phyloP scores from a whole-genome alignment of 2,888 invertebrate genomes.

The Aricia artaxerxes region DNA sequence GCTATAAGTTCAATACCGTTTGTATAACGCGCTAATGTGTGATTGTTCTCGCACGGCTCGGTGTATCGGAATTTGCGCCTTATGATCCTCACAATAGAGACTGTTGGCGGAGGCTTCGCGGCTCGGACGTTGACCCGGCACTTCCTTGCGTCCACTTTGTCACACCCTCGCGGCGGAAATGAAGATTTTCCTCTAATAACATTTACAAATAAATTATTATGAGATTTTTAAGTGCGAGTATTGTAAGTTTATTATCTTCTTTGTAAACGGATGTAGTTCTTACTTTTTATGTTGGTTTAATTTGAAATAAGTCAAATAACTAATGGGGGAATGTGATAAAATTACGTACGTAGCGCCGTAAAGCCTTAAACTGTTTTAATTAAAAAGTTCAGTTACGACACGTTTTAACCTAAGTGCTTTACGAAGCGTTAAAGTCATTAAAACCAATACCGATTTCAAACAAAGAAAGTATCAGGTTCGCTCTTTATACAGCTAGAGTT shows the following conservation, averaged over 20 bases:
- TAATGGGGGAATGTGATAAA: background rate
- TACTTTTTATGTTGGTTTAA: background rate
- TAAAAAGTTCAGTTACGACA: constrained; percentile 3
- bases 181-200: constrained; percentile 25
- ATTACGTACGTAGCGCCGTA: background rate
- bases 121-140: constrained; percentile 42
- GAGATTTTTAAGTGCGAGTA: constrained; percentile 1
- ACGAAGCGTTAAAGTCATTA: constrained; percentile 17
- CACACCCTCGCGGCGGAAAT: constrained; percentile 33
- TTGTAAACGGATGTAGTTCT: background rate
- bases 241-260: background rate
- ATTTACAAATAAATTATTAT: constrained; percentile 32
- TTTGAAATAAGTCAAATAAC: background rate
- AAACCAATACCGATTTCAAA: constrained; percentile 16
- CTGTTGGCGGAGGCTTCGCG: constrained; percentile 41
- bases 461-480: constrained; percentile 14
- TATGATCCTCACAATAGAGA: background rate
- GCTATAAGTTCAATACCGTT: constrained; percentile 9
- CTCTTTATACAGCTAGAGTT: background rate
- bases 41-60: background rate
- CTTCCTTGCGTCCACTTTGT: constrained; percentile 39
- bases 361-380: background rate
- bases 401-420: constrained; percentile 8
- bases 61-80: background rate
- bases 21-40: constrained; percentile 14